phyloP scores from a whole-genome alignment of 1,140 invertebrate genomes.

The Pseudoatta argentina region DNA sequence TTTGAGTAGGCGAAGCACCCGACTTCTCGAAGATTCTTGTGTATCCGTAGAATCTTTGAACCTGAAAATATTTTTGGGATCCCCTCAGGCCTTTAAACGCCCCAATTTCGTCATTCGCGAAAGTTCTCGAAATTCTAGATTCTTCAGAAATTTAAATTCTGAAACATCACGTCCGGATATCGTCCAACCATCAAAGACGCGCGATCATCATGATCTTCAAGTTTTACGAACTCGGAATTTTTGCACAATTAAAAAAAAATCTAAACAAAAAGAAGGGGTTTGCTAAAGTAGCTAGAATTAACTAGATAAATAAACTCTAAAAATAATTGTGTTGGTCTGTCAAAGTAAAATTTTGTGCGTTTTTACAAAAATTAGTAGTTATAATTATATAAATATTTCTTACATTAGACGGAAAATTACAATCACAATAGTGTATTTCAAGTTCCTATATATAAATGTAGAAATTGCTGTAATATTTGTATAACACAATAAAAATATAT shows the following conservation, averaged over 20 bases:
- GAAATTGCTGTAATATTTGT: too few species aligned
- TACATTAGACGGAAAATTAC: too few species aligned
- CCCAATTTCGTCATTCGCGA: slow-evolving; percentile 3
- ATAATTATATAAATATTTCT: too few species aligned
- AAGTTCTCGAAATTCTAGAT: neutral
- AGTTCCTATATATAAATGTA: too few species aligned
- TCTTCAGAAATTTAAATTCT: neutral
- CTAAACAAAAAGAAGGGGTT: too few species aligned
- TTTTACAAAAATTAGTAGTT: too few species aligned
- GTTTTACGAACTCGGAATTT: neutral
- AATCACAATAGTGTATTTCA: too few species aligned
- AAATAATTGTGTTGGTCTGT: too few species aligned
- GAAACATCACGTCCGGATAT: neutral
- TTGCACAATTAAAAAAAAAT: neutral
- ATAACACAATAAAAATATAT: too few species aligned
- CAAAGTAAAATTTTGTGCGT: too few species aligned
- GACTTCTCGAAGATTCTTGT: neutral
- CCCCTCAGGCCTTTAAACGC: neutral
- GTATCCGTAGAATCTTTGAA: neutral
- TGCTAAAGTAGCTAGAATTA: too few species aligned
- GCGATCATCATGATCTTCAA: neutral
- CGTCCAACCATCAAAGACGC: neutral
- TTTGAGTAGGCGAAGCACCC: slow-evolving; percentile 1
- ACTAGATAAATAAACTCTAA: too few species aligned
- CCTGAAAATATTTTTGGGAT: neutral